A percentile compares a stretch with the other conserved stretches of the same genome.
Evolutionary conservation across 2,797 vertebrate species (phyloP).

Genomic region (Craterocephalus amniculus): DNA sequence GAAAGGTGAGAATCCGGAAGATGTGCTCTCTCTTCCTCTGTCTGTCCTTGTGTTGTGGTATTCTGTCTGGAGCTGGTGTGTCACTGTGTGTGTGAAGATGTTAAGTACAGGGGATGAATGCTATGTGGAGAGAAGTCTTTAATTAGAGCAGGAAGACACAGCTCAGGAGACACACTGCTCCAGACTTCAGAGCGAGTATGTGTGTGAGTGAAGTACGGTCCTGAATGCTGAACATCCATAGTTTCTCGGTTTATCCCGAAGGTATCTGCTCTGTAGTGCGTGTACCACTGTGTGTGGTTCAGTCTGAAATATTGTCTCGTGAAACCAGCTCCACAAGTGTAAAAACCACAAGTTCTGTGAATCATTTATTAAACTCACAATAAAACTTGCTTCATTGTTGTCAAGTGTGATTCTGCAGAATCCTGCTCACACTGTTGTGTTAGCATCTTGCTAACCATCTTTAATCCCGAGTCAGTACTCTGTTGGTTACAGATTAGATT

Average conservation of each 20-base stretch:
- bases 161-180: constrained; percentile 70
- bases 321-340: not conserved
- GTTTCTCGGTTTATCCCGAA: not conserved
- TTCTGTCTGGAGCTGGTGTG: constrained; percentile 44
- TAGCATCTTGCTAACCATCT: constrained; percentile 20
- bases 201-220: constrained; percentile 9
- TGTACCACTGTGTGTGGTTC: no score
- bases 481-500: constrained; percentile 19
- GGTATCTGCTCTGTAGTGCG: not conserved
- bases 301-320: constrained; percentile 7
- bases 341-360: not conserved
- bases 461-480: constrained; percentile 19
- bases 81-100: constrained; percentile 47
- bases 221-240: constrained; percentile 34
- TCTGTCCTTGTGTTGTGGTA: constrained; percentile 41
- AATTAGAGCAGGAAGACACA: constrained; percentile 84
- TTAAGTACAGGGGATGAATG: constrained; percentile 82
- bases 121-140: constrained; percentile 73
- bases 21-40: constrained; percentile 41
- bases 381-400: not conserved
- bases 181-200: constrained; percentile 55
- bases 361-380: constrained; percentile 5
- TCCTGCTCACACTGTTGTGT: not conserved
- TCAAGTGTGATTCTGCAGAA: no score
- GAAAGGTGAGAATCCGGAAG: constrained; percentile 67